phyloP scores from a whole-genome alignment of 2,113 vertebrate species.

The Corydoras sp. region DNA sequence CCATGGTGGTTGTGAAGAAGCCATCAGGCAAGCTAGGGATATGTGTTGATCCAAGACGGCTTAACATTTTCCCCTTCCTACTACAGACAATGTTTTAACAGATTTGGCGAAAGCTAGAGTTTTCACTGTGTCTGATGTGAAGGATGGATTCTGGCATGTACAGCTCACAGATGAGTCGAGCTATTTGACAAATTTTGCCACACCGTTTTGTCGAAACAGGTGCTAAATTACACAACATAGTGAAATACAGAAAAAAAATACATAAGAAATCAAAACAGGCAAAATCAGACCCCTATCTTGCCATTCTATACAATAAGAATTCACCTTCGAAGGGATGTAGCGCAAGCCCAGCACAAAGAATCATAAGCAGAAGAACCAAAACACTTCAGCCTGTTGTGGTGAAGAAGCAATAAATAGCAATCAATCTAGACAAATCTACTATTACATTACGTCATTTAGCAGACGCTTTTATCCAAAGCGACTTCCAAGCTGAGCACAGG shows the following conservation, averaged over 20 bases:
- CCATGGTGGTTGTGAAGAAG: too few relatives aligned
- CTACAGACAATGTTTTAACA: neutral
- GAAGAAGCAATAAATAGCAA: neutral
- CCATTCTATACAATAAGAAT: constrained; percentile 15
- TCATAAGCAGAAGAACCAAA: constrained; percentile 18
- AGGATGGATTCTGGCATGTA: neutral
- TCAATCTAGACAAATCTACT: neutral
- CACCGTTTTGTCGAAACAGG: neutral
- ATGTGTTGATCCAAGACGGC: too few relatives aligned
- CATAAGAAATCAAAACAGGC: constrained; percentile 21
- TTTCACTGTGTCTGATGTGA: neutral
- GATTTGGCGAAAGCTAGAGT: neutral
- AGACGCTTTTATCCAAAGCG: too few relatives aligned
- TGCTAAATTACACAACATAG: constrained; percentile 8
- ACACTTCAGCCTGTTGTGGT: constrained; percentile 12
- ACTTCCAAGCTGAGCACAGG: too few relatives aligned
- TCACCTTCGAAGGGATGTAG: constrained; percentile 6
- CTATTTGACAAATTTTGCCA: neutral
- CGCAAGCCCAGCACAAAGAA: constrained; percentile 16
- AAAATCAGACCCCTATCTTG: constrained; percentile 15
- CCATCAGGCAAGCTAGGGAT: too few relatives aligned
- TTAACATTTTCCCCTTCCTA: neutral
- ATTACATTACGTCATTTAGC: too few relatives aligned
- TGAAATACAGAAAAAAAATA: constrained; percentile 25
- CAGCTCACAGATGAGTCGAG: neutral